Percentiles rank a stretch among this genome's conserved stretches.
These are phyloP conservation scores for Drosophila neocordata DNA, from an alignment of 1,140 invertebrate species.

Conservation along the genomic window DNA sequence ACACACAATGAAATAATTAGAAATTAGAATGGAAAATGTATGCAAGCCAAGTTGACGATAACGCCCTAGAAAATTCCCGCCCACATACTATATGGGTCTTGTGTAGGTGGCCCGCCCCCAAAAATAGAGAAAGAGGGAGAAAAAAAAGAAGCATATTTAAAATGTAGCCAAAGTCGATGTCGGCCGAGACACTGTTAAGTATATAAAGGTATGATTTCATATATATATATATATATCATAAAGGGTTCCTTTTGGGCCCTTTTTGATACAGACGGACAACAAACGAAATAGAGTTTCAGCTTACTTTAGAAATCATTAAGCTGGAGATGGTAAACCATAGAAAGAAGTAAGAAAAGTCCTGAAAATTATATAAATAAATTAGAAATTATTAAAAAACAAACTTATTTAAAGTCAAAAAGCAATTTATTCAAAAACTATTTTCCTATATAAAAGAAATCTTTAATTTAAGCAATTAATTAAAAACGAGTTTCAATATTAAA, in stretches of 20 bases:
- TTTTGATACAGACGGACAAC: conserved; percentile 37
- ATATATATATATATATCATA: conserved; percentile 23
- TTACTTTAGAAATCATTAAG: not conserved
- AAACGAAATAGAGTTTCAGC: conserved; percentile 14
- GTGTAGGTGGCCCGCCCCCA: not conserved
- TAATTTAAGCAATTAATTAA: not conserved
- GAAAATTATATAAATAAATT: too few species aligned
- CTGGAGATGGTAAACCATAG: not conserved
- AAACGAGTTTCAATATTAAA: not conserved
- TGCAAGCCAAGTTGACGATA: conserved; percentile 63
- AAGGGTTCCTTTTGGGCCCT: conserved; percentile 30
- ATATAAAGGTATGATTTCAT: conserved; percentile 46
- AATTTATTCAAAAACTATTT: too few species aligned
- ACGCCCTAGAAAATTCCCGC: conserved; percentile 56
- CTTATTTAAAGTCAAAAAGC: too few species aligned
- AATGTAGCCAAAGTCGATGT: conserved; percentile 52
- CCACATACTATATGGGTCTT: conserved; percentile 23
- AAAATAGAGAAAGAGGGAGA: conserved; percentile 8
- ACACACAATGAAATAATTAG: conserved; percentile 73
- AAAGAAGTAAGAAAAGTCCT: not conserved
- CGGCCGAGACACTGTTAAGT: not conserved
- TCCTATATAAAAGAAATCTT: not conserved
- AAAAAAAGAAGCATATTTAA: conserved; percentile 56
- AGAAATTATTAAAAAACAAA: too few species aligned
- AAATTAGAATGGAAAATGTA: conserved; percentile 80